Evolutionary conservation across 2,888 invertebrate genomes (phyloP).

Genomic region (Endotricha flammealis): DNA sequence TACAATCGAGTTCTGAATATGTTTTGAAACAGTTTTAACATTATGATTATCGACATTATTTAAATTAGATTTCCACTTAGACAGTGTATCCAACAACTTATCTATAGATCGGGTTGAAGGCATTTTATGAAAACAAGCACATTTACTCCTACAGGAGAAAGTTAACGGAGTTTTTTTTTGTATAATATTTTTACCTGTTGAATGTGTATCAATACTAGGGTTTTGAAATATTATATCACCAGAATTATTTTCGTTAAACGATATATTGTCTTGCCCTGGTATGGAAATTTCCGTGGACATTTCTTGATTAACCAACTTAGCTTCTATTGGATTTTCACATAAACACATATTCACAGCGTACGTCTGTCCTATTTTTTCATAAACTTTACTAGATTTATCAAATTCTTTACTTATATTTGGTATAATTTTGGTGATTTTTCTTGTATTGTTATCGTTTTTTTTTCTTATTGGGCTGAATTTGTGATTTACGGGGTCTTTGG

Average conservation of each 20-base stretch:
- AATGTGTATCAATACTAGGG: constrained; percentile 28
- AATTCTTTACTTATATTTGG: constrained; percentile 12
- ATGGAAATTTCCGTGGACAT: constrained; percentile 8
- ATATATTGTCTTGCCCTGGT: constrained; percentile 9
- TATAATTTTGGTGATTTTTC: constrained; percentile 15
- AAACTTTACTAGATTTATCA: constrained; percentile 26
- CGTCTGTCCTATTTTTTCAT: constrained; percentile 31
- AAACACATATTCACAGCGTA: constrained; percentile 61
- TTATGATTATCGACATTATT: too few species aligned
- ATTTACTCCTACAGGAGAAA: constrained; percentile 33
- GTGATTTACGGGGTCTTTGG: background rate
- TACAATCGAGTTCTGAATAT: too few species aligned
- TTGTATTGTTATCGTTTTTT: constrained; percentile 11
- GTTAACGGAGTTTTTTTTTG: constrained; percentile 19
- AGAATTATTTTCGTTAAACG: constrained; percentile 23
- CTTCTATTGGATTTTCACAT: constrained; percentile 35
- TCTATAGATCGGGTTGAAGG: constrained; percentile 62
- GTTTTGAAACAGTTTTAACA: constrained; percentile 7
- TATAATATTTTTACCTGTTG: constrained; percentile 19
- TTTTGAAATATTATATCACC: constrained; percentile 24
- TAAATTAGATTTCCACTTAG: constrained; percentile 39
- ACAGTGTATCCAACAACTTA: constrained; percentile 45
- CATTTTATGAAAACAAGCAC: constrained; percentile 53
- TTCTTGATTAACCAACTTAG: constrained; percentile 16
- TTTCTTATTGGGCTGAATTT: constrained; percentile 2